These are phyloP conservation scores for Fulmarus glacialis DNA, from an alignment of 2,113 vertebrate species.

Conservation along the genomic window DNA sequence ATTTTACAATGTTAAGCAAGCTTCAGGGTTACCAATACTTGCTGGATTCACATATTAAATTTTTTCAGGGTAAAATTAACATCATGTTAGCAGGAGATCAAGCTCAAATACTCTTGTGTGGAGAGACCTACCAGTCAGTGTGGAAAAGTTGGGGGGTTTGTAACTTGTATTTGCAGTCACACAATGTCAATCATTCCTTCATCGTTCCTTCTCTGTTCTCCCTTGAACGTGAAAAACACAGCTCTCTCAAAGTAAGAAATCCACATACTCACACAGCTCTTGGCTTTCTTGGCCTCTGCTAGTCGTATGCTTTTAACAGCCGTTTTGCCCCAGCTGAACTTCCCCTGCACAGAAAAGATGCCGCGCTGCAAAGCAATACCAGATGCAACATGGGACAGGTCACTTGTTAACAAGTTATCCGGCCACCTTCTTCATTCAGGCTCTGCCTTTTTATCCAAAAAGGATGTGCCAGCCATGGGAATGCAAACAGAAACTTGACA, in stretches of 20 bases:
- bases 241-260: neutral
- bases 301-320: neutral
- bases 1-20: neutral
- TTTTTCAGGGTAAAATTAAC: neutral
- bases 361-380: neutral
- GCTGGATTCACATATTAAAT: neutral
- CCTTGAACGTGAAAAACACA: fast-evolving
- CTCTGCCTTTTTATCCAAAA: neutral
- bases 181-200: neutral
- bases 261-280: fast-evolving
- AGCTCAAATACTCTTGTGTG: neutral
- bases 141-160: neutral
- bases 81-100: neutral
- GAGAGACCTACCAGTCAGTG: neutral
- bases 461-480: neutral
- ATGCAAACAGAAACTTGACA: neutral
- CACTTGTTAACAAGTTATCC: neutral
- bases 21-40: neutral
- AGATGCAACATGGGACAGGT: neutral
- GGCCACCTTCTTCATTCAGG: neutral
- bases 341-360: neutral
- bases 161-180: neutral
- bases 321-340: neutral
- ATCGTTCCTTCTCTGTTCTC: neutral
- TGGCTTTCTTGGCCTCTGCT: neutral